Conservation (phyloP, 2,113 vertebrate species). For the Alouatta palliata region DNA sequence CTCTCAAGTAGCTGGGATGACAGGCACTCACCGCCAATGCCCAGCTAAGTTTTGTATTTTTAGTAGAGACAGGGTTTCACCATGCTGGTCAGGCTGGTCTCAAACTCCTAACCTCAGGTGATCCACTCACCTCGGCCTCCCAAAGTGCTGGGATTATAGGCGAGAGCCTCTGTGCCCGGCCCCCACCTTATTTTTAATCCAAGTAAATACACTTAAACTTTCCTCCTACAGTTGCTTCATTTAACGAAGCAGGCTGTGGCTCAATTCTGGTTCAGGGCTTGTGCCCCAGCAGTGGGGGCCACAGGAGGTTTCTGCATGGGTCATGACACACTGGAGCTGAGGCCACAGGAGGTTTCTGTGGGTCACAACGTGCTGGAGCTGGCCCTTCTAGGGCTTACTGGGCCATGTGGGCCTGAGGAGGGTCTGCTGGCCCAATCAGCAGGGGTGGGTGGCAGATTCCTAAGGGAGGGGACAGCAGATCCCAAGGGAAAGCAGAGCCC, state of each 20-base stretch:
- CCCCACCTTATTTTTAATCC: neutral
- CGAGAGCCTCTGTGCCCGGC: no score
- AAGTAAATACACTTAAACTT: neutral
- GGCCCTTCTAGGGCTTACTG: fast-evolving
- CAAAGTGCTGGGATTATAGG: no score
- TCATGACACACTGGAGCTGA: neutral
- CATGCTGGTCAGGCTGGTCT: no score
- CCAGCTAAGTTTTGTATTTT: no score
- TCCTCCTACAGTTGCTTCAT: fast-evolving
- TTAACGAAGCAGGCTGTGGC: fast-evolving
- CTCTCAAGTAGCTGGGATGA: no score
- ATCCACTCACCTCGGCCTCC: no score
- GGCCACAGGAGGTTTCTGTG: neutral
- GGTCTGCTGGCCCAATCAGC: neutral
- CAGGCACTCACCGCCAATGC: no score
- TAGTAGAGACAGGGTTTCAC: no score
- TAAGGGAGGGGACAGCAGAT: neutral
- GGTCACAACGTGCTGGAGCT: fast-evolving
- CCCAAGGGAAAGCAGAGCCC: neutral
- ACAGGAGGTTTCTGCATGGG: fast-evolving
- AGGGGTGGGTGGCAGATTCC: neutral
- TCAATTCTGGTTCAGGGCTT: fast-evolving
- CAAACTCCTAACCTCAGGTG: no score
- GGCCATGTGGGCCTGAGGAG: neutral
- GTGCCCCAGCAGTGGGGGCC: fast-evolving